Evolutionary conservation across 2,797 vertebrate genomes (phyloP), one percentile per base, ranked within the genome.

Genomic region (Oceanodroma leucorhoa): DNA sequence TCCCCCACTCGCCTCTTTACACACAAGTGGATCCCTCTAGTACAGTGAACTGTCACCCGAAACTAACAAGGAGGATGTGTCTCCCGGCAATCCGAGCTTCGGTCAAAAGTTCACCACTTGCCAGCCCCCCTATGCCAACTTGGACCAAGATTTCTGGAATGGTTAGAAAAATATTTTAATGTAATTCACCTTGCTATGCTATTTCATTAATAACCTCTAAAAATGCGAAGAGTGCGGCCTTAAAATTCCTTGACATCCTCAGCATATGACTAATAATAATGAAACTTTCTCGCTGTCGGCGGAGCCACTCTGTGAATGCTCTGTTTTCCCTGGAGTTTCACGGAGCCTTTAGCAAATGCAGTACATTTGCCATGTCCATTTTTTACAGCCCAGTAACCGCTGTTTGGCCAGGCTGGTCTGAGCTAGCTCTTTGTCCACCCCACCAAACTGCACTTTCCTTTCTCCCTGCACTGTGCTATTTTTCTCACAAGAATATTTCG

Each of bases 21-120:
- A 96, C 96, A 96, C 97, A 97, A 98, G 97, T 96, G 96, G 95
- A 97, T 97, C 97, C 96, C 97, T 98, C 93, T 94, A 91, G 97
- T 97, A 97, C 97, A 97, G 97, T 98, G 96, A 97, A 97, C 98
- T 98, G 98, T 98, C 98, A 98, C 97, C 97, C 73, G 97, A 98
- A 98, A 98, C 98, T 98, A 98, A 98, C 90, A 57, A 98, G 98
- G 97, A 98, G 98, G 97, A 97, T 97, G 97, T 97, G 96, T 98
- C 97, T 98, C 96, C 95, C 90, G 62, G 98, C 97, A 98, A 98
- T 97, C 94, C 24, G 96, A 98, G 97, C 97, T 97, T 95, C 95
- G 95, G 97, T 98, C 97, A 97, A 97, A 98, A 98, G 97, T 98
- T 97, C 96, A 97, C 93, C 94, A 95, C 96, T 97, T 97, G 96